These are phyloP conservation scores for Hypercompe scribonia DNA, from an alignment of 2,888 invertebrate genomes.

Conservation along the genomic window DNA sequence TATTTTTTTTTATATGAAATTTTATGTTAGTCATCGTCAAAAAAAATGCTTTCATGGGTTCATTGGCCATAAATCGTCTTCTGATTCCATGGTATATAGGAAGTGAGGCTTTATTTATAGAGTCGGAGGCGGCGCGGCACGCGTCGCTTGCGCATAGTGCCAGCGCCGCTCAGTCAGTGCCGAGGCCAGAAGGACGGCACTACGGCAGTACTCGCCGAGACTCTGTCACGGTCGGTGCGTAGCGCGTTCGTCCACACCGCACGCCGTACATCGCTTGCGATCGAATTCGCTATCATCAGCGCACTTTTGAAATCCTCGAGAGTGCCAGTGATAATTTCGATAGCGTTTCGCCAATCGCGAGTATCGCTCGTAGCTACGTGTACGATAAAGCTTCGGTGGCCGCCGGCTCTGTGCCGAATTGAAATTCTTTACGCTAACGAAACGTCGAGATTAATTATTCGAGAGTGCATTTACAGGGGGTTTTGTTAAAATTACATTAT, in stretches of 20 bases:
- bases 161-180: slow-evolving; percentile 49
- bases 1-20: slow-evolving; percentile 42
- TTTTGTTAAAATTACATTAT: slow-evolving; percentile 66
- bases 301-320: slow-evolving; percentile 67
- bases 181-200: slow-evolving; percentile 56
- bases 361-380: slow-evolving; percentile 60
- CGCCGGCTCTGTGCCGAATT: slow-evolving; percentile 68
- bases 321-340: slow-evolving; percentile 79
- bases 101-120: slow-evolving; percentile 83
- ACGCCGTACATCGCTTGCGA: slow-evolving; percentile 40
- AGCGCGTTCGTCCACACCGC: slow-evolving; percentile 51
- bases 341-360: slow-evolving; percentile 75
- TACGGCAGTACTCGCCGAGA: slow-evolving; percentile 62
- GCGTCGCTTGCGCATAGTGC: slow-evolving; percentile 59
- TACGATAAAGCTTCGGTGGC: slow-evolving; percentile 65
- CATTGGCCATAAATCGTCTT: slow-evolving; percentile 83
- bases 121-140: slow-evolving; percentile 58
- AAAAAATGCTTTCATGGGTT: slow-evolving; percentile 80
- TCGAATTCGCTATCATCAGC: slow-evolving; percentile 61
- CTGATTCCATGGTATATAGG: slow-evolving; percentile 78
- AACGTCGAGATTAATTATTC: slow-evolving; percentile 63
- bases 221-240: slow-evolving; percentile 70
- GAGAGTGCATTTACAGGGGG: slow-evolving; percentile 71
- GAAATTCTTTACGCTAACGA: slow-evolving; percentile 67
- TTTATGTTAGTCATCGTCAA: slow-evolving; percentile 62